Percentiles rank a stretch among this genome's conserved stretches.
These are phyloP conservation scores for Camponotus vicinus DNA, from an alignment of 1,140 invertebrate genomes.

Conservation along the genomic window DNA sequence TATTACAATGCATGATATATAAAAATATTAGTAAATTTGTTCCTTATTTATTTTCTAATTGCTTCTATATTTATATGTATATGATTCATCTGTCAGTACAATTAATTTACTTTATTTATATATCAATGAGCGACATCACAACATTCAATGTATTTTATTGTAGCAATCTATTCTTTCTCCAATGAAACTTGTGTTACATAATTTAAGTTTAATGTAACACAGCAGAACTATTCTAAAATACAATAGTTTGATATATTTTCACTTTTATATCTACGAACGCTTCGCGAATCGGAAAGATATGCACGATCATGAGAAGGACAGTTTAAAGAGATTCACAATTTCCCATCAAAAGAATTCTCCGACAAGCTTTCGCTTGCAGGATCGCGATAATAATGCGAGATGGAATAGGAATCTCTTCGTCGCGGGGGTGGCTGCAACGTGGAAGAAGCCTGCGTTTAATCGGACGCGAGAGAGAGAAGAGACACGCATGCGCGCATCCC, in stretches of 20 bases:
- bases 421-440: neutral
- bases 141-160: neutral
- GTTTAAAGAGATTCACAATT: neutral
- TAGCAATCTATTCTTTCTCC: neutral
- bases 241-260: neutral
- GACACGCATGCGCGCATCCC: conserved; percentile 46
- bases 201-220: neutral
- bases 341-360: neutral
- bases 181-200: neutral
- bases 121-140: neutral
- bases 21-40: neutral
- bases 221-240: neutral
- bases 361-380: neutral
- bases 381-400: neutral
- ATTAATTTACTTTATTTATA: conserved; percentile 20
- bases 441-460: conserved; percentile 62
- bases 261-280: neutral
- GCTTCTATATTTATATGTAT: neutral
- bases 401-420: conserved; percentile 1
- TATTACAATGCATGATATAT: neutral
- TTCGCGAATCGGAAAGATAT: neutral
- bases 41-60: neutral
- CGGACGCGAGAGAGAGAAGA: conserved; percentile 31
- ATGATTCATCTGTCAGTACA: neutral
- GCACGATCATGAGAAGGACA: neutral